Percentiles rank a stretch among this genome's conserved stretches.
Conservation (phyloP, 1,140 invertebrate species). For the Drosophila arawakana region DNA sequence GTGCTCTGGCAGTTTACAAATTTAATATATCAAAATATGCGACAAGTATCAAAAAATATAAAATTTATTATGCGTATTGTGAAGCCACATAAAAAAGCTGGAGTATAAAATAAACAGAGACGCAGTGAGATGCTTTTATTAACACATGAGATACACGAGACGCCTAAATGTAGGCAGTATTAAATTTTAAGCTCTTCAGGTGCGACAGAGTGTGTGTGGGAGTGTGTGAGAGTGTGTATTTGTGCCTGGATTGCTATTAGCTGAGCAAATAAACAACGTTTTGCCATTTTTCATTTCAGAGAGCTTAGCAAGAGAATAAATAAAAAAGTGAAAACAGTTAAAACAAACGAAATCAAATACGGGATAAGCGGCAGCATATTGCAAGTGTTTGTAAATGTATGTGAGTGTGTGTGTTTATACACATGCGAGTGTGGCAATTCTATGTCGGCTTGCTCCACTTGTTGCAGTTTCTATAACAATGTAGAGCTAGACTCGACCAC, state of each 20-base stretch:
- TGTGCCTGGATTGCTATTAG: constrained; percentile 54
- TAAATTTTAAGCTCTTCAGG: constrained; percentile 42
- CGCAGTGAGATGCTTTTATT: constrained; percentile 47
- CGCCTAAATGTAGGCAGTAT: constrained; percentile 38
- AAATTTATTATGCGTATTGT: constrained; percentile 63
- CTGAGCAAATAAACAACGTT: constrained; percentile 69
- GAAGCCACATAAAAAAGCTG: constrained; percentile 42
- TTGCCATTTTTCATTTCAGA: constrained; percentile 75
- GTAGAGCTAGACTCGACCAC: constrained; percentile 6
- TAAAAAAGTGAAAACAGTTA: constrained; percentile 77
- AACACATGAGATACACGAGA: constrained; percentile 15
- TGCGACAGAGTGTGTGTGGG: not conserved
- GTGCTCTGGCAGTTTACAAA: constrained; percentile 37
- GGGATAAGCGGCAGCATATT: constrained; percentile 51
- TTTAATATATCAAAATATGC: constrained; percentile 65
- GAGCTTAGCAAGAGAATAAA: constrained; percentile 43
- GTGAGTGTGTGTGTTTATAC: constrained; percentile 2
- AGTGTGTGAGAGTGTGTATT: constrained; percentile 6
- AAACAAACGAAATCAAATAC: constrained; percentile 77
- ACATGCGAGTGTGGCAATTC: constrained; percentile 46
- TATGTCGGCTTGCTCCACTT: constrained; percentile 64
- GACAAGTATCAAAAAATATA: constrained; percentile 51
- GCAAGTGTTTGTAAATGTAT: constrained; percentile 9
- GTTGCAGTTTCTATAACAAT: constrained; percentile 58
- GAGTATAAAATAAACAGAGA: not conserved